Conservation (phyloP, 2,888 invertebrate genomes). For the Bellardia bayeri region DNA sequence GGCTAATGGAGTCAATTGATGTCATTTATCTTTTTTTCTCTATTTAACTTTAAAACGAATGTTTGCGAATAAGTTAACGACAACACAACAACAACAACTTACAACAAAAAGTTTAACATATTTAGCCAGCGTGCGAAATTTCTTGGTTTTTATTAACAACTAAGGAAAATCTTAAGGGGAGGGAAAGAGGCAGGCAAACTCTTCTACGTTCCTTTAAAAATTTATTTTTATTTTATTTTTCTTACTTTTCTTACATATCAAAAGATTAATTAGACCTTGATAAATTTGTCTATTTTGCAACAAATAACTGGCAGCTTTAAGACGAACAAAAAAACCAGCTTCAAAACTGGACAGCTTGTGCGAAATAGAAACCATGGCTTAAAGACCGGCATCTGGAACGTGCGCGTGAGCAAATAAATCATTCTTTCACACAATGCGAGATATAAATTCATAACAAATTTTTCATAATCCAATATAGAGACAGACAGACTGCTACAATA, state of each 20-base stretch:
- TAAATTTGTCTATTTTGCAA: slow-evolving; percentile 73
- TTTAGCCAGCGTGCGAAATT: slow-evolving; percentile 70
- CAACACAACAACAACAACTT: slow-evolving; percentile 24
- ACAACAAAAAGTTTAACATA: slow-evolving; percentile 35
- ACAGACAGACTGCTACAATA: neutral
- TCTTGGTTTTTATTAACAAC: slow-evolving; percentile 23
- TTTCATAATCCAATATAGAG: slow-evolving; percentile 75
- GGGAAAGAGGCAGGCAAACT: neutral
- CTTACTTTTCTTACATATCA: slow-evolving; percentile 56
- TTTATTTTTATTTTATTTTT: neutral
- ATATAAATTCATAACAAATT: slow-evolving; percentile 71
- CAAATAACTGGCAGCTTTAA: slow-evolving; percentile 43
- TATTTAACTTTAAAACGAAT: slow-evolving; percentile 43
- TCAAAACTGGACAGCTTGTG: slow-evolving; percentile 74
- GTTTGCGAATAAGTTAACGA: slow-evolving; percentile 62
- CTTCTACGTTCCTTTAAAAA: slow-evolving; percentile 4
- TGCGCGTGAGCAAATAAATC: slow-evolving; percentile 84
- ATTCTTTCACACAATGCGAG: slow-evolving; percentile 76
- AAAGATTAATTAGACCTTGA: slow-evolving; percentile 77
- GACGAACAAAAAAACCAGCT: slow-evolving; percentile 76
- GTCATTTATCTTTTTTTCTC: slow-evolving; percentile 79
- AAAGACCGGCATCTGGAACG: slow-evolving; percentile 73
- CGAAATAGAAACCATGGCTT: slow-evolving; percentile 64
- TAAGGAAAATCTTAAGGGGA: neutral
- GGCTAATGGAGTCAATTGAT: slow-evolving; percentile 83